These are phyloP conservation scores for Dendrolimus punctatus DNA, from an alignment of 1,140 invertebrate genomes.

Conservation along the genomic window DNA sequence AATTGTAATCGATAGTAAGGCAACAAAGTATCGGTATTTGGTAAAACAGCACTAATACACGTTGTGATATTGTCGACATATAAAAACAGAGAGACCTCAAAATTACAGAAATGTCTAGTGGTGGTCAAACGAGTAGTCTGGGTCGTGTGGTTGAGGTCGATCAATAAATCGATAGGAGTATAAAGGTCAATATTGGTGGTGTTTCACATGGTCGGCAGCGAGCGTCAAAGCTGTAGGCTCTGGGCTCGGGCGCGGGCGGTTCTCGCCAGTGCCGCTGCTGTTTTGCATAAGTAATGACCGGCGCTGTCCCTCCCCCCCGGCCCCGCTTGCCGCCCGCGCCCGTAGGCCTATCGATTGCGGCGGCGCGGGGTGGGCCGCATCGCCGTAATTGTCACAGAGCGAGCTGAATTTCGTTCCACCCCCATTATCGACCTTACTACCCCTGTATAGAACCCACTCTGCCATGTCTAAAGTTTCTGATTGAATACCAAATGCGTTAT, in stretches of 20 bases:
- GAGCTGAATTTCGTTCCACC: conserved; percentile 49
- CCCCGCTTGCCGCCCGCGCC: conserved; percentile 28
- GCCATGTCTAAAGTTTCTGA: conserved; percentile 18
- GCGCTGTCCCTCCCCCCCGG: conserved; percentile 18
- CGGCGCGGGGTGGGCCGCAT: conserved; percentile 64
- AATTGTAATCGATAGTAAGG: no score
- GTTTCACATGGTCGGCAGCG: conserved; percentile 6
- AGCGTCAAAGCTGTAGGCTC: conserved; percentile 4
- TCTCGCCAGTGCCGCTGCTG: conserved; percentile 38
- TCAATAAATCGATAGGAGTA: conserved; percentile 22
- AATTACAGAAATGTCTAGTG: no score
- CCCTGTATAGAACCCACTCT: conserved; percentile 47
- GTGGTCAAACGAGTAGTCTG: not conserved
- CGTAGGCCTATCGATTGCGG: conserved; percentile 68
- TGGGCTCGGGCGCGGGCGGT: conserved; percentile 14
- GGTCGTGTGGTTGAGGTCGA: conserved; percentile 9
- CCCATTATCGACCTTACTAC: conserved; percentile 53
- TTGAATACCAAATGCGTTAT: conserved; percentile 65
- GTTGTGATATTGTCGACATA: no score
- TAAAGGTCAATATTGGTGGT: conserved; percentile 23
- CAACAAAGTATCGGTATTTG: no score
- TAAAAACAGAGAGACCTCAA: no score
- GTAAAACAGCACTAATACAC: no score
- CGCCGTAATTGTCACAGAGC: conserved; percentile 69
- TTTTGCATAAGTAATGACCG: conserved; percentile 69